Base-by-base conservation (phyloP, 2,113 vertebrate genomes). In the Mesocricetus auratus region DNA sequence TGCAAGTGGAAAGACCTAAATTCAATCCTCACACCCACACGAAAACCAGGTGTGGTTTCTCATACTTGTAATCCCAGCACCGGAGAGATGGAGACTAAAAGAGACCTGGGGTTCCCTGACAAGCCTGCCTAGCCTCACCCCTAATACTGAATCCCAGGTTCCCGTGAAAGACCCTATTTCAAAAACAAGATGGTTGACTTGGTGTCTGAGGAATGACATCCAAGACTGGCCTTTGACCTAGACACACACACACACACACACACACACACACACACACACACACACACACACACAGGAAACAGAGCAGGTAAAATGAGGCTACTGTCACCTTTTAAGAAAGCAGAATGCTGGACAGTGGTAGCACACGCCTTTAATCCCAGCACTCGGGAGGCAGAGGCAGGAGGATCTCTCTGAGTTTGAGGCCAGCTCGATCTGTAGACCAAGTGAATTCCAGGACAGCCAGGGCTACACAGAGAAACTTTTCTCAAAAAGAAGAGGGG, bases 241-340 rank as follows among this genome's bases (percentile, higher is more conserved):
- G 26, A 82, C 0, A 47, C n/a, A 42, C 39, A 66, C 10, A 17
- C 68, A 36, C 0, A 33, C 66, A 68, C 47, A 79, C 47, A 78
- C 42, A 47, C 13, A 29, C 24, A 47, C 74, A 50, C 75, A 50
- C 42, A 75, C 42, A 75, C 3, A 26, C 4, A 45, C 39, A 45
- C 24, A 45, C 74, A 45, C 66, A 36, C 13, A 53, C 7, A 21
- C 0, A 33, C 16, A 21, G 0, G 42, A 81, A 42, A 50, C 75
- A 83, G 60, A 89, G 4, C 19, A n/a, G 19, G 45, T 8, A 24
- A n/a, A 10, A 36, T 22, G 12, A 86, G 5, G 64, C 1, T 33
- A 2, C 4, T n/a, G 7, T 4, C 81, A 42, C 81, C 45, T 93
- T 86, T 91, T 89, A 79, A 86, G 92, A 79, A 78, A 91, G 92